phyloP scores from a whole-genome alignment of 1,140 invertebrate genomes.

The Drosophila guanche region DNA sequence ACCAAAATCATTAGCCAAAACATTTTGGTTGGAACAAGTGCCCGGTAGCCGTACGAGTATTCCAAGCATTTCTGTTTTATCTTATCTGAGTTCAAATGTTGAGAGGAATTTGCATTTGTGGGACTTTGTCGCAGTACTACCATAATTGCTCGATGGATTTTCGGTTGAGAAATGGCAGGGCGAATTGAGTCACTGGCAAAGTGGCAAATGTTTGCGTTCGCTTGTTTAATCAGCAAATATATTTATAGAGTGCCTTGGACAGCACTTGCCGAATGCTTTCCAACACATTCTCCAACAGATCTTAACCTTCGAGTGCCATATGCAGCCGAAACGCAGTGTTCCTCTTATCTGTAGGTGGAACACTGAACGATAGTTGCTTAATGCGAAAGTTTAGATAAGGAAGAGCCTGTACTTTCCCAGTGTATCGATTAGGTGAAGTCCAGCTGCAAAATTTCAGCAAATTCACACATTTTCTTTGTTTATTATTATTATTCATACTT shows the following conservation, averaged over 20 bases:
- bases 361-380: slow-evolving; percentile 5
- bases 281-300: neutral
- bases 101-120: slow-evolving; percentile 33
- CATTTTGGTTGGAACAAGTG: slow-evolving; percentile 13
- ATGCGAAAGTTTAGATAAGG: slow-evolving; percentile 22
- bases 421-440: neutral
- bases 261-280: neutral
- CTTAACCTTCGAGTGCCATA: neutral
- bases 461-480: slow-evolving; percentile 56
- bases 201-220: slow-evolving; percentile 31
- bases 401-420: no score
- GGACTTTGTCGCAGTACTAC: neutral
- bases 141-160: slow-evolving; percentile 4
- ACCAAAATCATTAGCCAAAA: slow-evolving; percentile 23
- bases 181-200: slow-evolving; percentile 48
- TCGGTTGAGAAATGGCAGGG: slow-evolving; percentile 34
- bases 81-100: slow-evolving; percentile 21
- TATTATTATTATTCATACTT: slow-evolving; percentile 77
- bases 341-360: slow-evolving; percentile 18
- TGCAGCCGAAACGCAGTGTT: neutral
- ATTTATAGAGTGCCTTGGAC: slow-evolving; percentile 56
- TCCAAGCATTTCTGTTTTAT: slow-evolving; percentile 8
- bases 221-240: slow-evolving; percentile 72
- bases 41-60: neutral
- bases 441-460: neutral